These are phyloP conservation scores for Batillaria attramentaria DNA, from an alignment of 1,140 invertebrate genomes.

Conservation along the genomic window DNA sequence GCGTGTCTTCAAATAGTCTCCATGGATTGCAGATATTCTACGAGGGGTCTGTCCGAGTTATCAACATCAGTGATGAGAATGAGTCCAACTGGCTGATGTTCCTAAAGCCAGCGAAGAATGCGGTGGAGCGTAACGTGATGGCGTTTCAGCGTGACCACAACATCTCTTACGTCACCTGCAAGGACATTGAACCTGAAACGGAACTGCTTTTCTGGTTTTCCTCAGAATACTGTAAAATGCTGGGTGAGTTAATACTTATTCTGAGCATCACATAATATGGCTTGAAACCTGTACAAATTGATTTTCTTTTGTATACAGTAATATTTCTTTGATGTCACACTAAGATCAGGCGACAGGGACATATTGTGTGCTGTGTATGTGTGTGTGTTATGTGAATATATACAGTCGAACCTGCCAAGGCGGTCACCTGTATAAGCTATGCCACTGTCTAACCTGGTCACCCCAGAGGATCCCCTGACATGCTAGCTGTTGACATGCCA, in stretches of 20 bases:
- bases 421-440: no score
- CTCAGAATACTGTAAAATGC: constrained; percentile 54
- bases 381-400: not conserved
- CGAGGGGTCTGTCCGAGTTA: constrained; percentile 31
- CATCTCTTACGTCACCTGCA: constrained; percentile 54
- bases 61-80: constrained; percentile 54
- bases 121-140: constrained; percentile 54
- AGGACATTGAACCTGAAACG: constrained; percentile 45
- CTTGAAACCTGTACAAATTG: not conserved
- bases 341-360: no score
- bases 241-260: constrained; percentile 53
- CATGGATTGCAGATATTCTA: constrained; percentile 31
- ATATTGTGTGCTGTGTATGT: not conserved
- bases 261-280: no score
- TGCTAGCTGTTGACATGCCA: no score
- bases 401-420: no score
- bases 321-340: no score
- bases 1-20: no score
- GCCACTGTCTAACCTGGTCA: no score
- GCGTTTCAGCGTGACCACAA: constrained; percentile 53
- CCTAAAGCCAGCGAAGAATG: constrained; percentile 50
- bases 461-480: no score
- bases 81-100: constrained; percentile 61
- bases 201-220: constrained; percentile 60
- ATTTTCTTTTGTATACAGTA: constrained; percentile 24